phyloP scores from a whole-genome alignment of 2,113 vertebrate genomes.

The Anthoscopus minutus region DNA sequence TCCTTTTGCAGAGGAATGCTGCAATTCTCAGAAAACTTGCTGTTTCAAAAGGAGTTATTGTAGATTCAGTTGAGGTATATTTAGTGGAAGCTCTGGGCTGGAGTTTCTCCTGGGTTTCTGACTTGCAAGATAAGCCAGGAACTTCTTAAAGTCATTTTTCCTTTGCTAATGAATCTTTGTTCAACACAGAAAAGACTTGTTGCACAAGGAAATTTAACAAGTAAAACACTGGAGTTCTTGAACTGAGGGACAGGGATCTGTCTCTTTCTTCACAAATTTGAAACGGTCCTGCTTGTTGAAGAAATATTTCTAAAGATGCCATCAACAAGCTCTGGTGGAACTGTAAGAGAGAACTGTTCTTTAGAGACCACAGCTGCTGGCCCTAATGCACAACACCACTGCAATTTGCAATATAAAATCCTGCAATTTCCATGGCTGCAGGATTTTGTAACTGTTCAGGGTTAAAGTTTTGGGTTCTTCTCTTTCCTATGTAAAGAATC shows the following conservation, averaged over 20 bases:
- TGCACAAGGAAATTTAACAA: not conserved
- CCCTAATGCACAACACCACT: not conserved
- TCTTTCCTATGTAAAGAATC: not conserved
- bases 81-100: not conserved
- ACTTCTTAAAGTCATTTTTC: not conserved
- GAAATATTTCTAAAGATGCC: not conserved
- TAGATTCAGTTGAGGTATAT: not conserved
- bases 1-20: not conserved
- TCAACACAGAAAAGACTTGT: not conserved
- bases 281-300: not conserved
- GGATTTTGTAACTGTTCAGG: not conserved
- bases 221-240: not conserved
- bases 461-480: not conserved
- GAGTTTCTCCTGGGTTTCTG: not conserved
- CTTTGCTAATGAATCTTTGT: not conserved
- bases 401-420: too few species aligned
- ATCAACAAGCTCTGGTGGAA: not conserved
- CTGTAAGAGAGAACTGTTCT: not conserved
- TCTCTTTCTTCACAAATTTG: not conserved
- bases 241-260: not conserved
- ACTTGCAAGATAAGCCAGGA: not conserved
- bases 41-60: not conserved
- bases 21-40: not conserved
- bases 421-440: not conserved
- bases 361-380: not conserved